Evolutionary conservation across 2,113 vertebrate genomes (phyloP).

Genomic region (Lethenteron camtschaticum): DNA sequence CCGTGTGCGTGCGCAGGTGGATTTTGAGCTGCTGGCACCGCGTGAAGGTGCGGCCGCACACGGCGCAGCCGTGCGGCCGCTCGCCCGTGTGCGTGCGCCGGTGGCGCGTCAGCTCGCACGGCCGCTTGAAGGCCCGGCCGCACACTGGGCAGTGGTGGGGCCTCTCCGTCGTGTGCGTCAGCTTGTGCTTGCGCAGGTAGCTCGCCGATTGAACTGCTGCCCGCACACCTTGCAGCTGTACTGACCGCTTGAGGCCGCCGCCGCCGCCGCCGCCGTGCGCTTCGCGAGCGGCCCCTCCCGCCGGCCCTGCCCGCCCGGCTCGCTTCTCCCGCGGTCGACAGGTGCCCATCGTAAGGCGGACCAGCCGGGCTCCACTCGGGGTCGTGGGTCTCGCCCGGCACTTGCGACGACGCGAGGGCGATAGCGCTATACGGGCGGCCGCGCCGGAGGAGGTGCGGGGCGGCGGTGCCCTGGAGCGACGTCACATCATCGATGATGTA

Average conservation of each 20-base stretch:
- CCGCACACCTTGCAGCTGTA: neutral
- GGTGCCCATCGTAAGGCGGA: too few species aligned
- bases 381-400: too few species aligned
- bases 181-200: neutral
- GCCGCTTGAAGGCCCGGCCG: neutral
- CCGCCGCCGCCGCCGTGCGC: too few species aligned
- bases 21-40: neutral
- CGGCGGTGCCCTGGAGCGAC: too few species aligned
- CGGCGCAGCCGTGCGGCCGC: neutral
- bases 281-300: too few species aligned
- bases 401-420: too few species aligned
- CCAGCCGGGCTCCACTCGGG: too few species aligned
- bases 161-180: neutral
- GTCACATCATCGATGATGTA: too few species aligned
- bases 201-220: neutral
- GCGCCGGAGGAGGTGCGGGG: too few species aligned
- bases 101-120: slow-evolving; percentile 5
- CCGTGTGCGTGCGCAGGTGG: neutral
- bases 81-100: slow-evolving; percentile 5
- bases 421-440: too few species aligned
- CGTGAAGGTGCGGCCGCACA: slow-evolving; percentile 4
- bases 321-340: too few species aligned
- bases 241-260: neutral
- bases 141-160: neutral
- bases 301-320: too few species aligned